phyloP scores from a whole-genome alignment of 2,113 vertebrate species.

The Martes martes region DNA sequence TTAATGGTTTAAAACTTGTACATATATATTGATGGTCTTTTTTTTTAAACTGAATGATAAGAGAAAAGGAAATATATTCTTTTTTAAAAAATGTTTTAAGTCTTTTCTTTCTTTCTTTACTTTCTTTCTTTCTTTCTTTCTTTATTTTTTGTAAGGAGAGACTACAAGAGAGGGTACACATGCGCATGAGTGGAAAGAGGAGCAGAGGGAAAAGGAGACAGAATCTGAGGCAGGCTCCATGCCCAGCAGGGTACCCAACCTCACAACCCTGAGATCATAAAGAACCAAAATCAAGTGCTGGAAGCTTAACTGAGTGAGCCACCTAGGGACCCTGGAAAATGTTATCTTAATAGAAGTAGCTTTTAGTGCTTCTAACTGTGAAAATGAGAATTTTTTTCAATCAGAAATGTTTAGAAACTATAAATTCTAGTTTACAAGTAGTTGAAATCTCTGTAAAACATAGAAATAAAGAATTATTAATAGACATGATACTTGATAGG shows the following conservation, averaged over 20 bases:
- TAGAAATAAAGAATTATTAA: background rate
- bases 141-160: background rate
- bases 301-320: background rate
- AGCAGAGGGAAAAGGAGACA: background rate
- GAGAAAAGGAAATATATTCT: background rate
- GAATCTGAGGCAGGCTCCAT: background rate
- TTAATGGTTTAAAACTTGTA: background rate
- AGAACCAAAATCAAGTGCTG: background rate
- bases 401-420: background rate
- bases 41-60: background rate
- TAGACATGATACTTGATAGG: background rate
- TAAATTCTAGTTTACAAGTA: background rate
- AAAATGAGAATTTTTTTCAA: background rate
- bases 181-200: background rate
- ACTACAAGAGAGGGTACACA: no score
- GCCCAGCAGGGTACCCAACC: background rate
- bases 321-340: background rate
- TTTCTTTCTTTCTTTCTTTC: background rate
- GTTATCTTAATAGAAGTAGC: background rate
- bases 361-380: background rate
- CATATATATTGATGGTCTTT: background rate
- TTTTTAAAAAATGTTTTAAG: background rate
- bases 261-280: background rate
- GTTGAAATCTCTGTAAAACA: background rate
- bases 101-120: background rate